Evolutionary conservation across 1,140 invertebrate genomes (phyloP), one percentile per base, ranked within the genome.

Genomic region (Diorhabda carinulata): DNA sequence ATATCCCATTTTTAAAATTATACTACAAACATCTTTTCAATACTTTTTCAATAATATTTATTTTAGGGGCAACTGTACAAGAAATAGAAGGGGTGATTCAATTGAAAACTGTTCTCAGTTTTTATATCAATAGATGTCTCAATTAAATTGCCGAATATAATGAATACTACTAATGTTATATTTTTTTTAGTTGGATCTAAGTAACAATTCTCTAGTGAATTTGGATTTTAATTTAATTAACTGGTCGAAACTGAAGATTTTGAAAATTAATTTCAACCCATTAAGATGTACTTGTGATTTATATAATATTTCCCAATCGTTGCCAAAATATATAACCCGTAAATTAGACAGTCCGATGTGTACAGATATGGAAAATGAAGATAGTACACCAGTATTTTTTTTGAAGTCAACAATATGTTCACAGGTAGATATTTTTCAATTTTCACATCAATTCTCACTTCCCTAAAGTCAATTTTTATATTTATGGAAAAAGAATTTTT

Each of bases 271-370:
- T 6, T 82, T 83, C 3, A 89, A 89, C 81, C 83, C 82, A 60
- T 86, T 88, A 82, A 78, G 84, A 52, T 89, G 88, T 74, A 84
- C 85, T 72, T 89, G 88, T 75, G 82, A 84, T 67, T 66, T 81
- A 9, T 79, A 78, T 64, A 76, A 79, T 61, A 79, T 81, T 25
- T 67, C 71, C 0, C 57, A 43, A 61, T 66, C 68, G 3, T 66
- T 81, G 52, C 62, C 57, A 8, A 65, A 65, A 41, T 62, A 70
- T 5, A 74, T 80, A 7, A 76, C 68, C 56, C 67, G 67, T 43
- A 61, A 73, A 41, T 66, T 67, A 60, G 66, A 79, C 43, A 73
- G 74, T 3, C 76, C 77, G 3, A 73, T 68, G 41, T 81, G 80
- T 61, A 68, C 70, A 6, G 76, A 78, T 58, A 63, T 61, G 3